phyloP scores from a whole-genome alignment of 2,797 vertebrate species.

The Phataginus tricuspis region DNA sequence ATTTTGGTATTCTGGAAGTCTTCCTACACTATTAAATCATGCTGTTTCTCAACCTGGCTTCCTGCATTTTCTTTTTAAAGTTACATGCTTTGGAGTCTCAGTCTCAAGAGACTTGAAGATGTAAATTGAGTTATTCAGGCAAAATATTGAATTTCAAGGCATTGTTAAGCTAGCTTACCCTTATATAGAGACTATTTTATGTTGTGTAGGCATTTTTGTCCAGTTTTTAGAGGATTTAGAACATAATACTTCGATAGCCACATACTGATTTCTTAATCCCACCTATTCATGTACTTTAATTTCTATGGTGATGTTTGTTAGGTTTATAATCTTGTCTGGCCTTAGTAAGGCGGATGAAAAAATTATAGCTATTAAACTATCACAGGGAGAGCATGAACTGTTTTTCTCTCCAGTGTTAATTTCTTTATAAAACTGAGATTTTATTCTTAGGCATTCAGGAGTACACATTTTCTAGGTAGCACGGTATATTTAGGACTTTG shows the following conservation, averaged over 20 bases:
- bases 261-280: conserved; percentile 62
- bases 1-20: background rate
- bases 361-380: conserved; percentile 43
- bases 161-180: conserved; percentile 8
- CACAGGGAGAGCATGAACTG: background rate
- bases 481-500: background rate
- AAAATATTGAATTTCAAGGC: conserved; percentile 60
- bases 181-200: background rate
- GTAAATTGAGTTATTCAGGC: conserved; percentile 54
- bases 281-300: conserved; percentile 44
- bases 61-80: conserved; percentile 54
- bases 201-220: background rate
- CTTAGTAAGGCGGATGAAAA: conserved; percentile 47
- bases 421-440: conserved; percentile 38
- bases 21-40: conserved; percentile 30
- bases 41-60: background rate
- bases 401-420: conserved; percentile 31
- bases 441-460: background rate
- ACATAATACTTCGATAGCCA: conserved; percentile 52
- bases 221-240: conserved; percentile 33
- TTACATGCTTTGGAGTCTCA: conserved; percentile 33
- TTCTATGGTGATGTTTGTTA: conserved; percentile 64
- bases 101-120: conserved; percentile 50
- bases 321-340: conserved; percentile 21
- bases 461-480: background rate